phyloP scores from a whole-genome alignment of 2,888 invertebrate genomes.

The Blomia tropicalis region DNA sequence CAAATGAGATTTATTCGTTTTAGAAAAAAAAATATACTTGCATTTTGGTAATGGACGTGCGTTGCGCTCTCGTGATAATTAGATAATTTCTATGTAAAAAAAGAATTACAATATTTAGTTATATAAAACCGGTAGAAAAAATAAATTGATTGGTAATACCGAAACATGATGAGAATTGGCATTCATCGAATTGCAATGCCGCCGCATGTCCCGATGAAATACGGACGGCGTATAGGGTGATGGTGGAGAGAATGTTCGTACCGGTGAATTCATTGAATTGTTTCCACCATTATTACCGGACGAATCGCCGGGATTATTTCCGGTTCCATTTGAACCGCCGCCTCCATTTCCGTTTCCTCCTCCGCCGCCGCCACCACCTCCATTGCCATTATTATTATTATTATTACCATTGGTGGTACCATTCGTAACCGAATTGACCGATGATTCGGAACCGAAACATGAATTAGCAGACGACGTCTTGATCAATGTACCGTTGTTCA shows the following conservation, averaged over 20 bases:
- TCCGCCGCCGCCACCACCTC: no score
- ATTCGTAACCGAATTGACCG: neutral
- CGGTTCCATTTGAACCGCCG: neutral
- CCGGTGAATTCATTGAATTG: slow-evolving; percentile 7
- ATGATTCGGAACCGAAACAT: neutral
- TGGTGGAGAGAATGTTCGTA: slow-evolving; percentile 21
- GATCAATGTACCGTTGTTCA: neutral
- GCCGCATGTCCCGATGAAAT: slow-evolving; percentile 23
- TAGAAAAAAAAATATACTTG: slow-evolving; percentile 3
- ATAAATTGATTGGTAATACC: no score
- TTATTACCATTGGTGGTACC: neutral
- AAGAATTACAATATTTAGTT: neutral
- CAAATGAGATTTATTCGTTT: neutral
- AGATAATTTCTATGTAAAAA: neutral
- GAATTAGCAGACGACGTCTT: neutral
- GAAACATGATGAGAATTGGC: slow-evolving; percentile 14
- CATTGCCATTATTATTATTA: neutral
- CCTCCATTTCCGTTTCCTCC: neutral
- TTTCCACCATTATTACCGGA: neutral
- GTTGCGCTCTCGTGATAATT: slow-evolving; percentile 6
- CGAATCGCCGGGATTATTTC: neutral
- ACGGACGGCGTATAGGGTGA: slow-evolving; percentile 22
- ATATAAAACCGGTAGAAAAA: neutral
- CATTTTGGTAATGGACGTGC: slow-evolving; percentile 15
- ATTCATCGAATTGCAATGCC: neutral